Percentiles rank a stretch among this genome's conserved stretches.
These are phyloP conservation scores for Aspidiotus rigidus DNA, from an alignment of 2,888 invertebrate genomes.

Conservation along the genomic window DNA sequence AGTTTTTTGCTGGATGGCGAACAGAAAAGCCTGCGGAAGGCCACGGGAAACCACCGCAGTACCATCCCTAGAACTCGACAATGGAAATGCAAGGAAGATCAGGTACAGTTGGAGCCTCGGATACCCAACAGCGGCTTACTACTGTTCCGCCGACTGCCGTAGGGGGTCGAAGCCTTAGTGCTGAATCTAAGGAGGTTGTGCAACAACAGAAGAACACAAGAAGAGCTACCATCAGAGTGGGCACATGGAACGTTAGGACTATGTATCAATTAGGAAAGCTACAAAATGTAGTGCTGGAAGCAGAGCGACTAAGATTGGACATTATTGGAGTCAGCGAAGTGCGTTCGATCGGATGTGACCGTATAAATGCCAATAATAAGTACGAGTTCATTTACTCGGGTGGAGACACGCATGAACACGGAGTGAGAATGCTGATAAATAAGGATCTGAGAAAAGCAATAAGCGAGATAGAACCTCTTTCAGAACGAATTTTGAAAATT, in stretches of 20 bases:
- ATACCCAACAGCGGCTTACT: slow-evolving; percentile 2
- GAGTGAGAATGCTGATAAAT: background rate
- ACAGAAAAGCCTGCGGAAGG: too few species aligned
- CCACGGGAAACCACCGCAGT: too few species aligned
- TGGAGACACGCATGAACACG: background rate
- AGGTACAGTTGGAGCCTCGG: background rate
- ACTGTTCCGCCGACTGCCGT: background rate
- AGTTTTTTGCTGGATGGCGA: too few species aligned
- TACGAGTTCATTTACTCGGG: slow-evolving; percentile 1
- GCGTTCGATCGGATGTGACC: background rate
- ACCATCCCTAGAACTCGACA: too few species aligned
- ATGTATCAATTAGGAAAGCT: background rate
- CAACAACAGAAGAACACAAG: slow-evolving; percentile 2
- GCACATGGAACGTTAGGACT: background rate
- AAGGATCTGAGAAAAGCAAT: background rate
- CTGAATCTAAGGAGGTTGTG: background rate
- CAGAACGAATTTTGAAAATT: background rate
- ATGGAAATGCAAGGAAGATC: background rate
- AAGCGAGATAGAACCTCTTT: background rate
- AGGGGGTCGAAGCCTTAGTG: background rate
- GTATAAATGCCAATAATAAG: background rate
- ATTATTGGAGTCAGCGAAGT: slow-evolving; percentile 2
- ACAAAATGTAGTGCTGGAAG: background rate
- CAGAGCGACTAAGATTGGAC: background rate
- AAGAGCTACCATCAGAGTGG: background rate